Evolutionary conservation across 2,797 vertebrate genomes (phyloP), one percentile per base, ranked within the genome.

Genomic region (Lepilemur ruficaudatus): DNA sequence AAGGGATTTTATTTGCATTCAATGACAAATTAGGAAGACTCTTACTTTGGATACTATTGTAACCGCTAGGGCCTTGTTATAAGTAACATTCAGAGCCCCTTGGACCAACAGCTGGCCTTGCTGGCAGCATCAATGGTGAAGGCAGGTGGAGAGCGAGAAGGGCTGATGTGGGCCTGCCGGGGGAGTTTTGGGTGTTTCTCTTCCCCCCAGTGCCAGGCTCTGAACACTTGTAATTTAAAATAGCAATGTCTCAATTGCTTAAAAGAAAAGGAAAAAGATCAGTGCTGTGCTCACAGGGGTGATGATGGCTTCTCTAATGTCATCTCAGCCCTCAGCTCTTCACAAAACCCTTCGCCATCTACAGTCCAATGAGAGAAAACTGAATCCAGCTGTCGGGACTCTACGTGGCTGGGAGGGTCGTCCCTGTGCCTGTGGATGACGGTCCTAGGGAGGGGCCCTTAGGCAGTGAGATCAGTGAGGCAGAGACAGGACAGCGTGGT

Each of bases 401-500:
- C 48, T 23, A 14, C 18, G 28, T 35, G 20, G 13, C 85, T 10
- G 0, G 41, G 8, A 75, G 5, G 59, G 70, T 41, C 3, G 5
- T 30, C 8, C 57, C 50, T n/a, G 5, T 57, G n/a, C 32, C n/a
- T n/a, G 7, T 61, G 15, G n/a, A 20, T 48, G 15, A 43, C 2
- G 4, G 30, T 59, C 30, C 0, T 41, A 32, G n/a, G 41, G 57
- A 76, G 35, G 23, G 15, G 25, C 10, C 41, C 4, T 7, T 1
- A 30, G 13, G n/a, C 12, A 14, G 9, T 30, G 12, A 35, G 12
- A 73, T 35, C 9, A 2, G 17, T 10, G 41, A 41, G 41, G 48
- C 3, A 1, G 25, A 46, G 18, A 43, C 0, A 35, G 32, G 46
- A 59, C 4, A 0, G 0, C 1, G 0, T 28, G 20, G 46, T 35